Percentiles rank a stretch among this genome's conserved stretches.
These are phyloP conservation scores for Lindbergichthys nudifrons DNA, from an alignment of 2,797 vertebrate species.

Conservation along the genomic window DNA sequence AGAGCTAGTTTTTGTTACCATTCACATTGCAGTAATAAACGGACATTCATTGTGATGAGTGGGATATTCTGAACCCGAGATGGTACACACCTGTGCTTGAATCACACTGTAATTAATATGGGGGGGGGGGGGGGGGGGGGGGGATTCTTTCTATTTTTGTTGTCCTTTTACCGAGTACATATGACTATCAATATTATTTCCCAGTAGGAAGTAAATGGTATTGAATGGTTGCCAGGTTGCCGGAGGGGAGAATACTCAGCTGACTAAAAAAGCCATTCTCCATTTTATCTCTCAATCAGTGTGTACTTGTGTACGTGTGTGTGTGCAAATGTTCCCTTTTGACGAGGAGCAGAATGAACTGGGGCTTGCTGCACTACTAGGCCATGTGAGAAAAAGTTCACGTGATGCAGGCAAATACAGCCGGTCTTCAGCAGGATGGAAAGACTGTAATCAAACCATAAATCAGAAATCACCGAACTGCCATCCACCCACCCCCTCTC, in stretches of 20 bases:
- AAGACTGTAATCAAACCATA: slow-evolving; percentile 84
- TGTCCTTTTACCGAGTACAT: slow-evolving; percentile 55
- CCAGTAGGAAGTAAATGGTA: slow-evolving; percentile 72
- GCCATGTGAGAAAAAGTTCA: slow-evolving; percentile 74
- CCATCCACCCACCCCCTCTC: slow-evolving; percentile 53
- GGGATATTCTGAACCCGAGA: slow-evolving; percentile 54
- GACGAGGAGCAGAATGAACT: slow-evolving; percentile 56
- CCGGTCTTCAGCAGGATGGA: slow-evolving; percentile 72
- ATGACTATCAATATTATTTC: slow-evolving; percentile 79
- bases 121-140: neutral
- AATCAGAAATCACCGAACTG: slow-evolving; percentile 81
- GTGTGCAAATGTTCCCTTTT: slow-evolving; percentile 40
- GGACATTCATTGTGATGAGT: slow-evolving; percentile 47
- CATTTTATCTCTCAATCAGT: slow-evolving; percentile 78
- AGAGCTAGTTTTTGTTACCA: slow-evolving; percentile 34
- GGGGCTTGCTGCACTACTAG: slow-evolving; percentile 62
- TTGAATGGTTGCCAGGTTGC: slow-evolving; percentile 75
- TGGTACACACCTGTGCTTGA: slow-evolving; percentile 57
- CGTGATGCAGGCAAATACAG: slow-evolving; percentile 74
- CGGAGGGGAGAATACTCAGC: slow-evolving; percentile 60
- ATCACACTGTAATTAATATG: slow-evolving; percentile 42
- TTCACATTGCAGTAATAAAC: slow-evolving; percentile 51
- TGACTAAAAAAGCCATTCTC: slow-evolving; percentile 74
- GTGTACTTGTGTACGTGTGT: slow-evolving; percentile 43
- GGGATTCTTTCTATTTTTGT: neutral